Base-by-base conservation (phyloP, 2,888 invertebrate species). In the Epinotia demarniana region DNA sequence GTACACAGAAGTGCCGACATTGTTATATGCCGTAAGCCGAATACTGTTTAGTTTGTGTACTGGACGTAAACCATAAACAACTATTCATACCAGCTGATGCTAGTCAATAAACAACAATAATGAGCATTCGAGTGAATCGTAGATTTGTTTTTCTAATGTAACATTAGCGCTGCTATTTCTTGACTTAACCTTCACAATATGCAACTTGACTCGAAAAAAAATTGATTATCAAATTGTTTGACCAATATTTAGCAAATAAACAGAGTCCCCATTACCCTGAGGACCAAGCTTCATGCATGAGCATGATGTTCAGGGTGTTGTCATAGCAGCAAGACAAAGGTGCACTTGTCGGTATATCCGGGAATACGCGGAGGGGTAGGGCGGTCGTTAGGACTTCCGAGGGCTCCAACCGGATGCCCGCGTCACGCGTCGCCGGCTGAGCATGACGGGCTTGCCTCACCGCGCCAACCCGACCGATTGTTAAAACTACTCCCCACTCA, bases 401-500 rank as follows among this genome's bases (percentile, higher is more conserved):
- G 90, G 91, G 90, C 85, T 81, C 82, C 75, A 80, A 82, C 87
- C 91, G 92, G 92, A 93, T 89, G 90, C 86, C 77, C 80, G 80
- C 87, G 92, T 91, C 91, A 93, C 89, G 93, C 91, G 81, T 85
- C 88, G 89, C 82, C 85, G 87, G 80, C 85, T 85, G 84, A 83
- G 89, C 92, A 87, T 90, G 90, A 90, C 92, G 90, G 77, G 85
- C 87, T 91, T 91, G 89, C 91, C 85, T 87, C 91, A 91, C 87
- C 81, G 78, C 77, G 81, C 71, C 79, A 77, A 81, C 77, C 79
- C 82, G 86, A 78, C 84, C 81, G 79, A 81, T 83, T 82, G 70
- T 77, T 82, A 82, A 77, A 74, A 73, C 76, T 69, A 77, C 82
- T 79, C 80, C 77, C 78, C 80, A 77, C 81, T 64, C 72, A 67